phyloP scores from a whole-genome alignment of 2,797 vertebrate genomes.

The Muscicapa comitata region DNA sequence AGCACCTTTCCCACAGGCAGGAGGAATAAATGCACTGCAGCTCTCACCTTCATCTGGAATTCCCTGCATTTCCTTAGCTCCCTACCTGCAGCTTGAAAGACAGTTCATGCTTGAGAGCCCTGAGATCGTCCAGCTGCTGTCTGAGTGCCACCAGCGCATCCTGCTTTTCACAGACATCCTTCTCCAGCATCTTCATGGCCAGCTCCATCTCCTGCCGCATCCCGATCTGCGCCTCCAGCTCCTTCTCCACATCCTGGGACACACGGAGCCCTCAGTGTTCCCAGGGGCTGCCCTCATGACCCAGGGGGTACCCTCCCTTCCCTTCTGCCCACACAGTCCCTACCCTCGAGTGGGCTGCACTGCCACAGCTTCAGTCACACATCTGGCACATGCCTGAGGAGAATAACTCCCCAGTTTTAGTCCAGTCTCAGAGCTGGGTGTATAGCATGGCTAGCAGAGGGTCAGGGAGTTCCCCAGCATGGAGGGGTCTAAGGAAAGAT shows the following conservation, averaged over 20 bases:
- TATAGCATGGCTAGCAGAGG: background rate
- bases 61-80: background rate
- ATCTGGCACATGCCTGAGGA: too few relatives aligned
- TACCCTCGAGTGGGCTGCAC: rapidly evolving
- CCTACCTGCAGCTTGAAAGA: slow-evolving; percentile 92
- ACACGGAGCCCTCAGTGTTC: background rate
- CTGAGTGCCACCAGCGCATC: slow-evolving; percentile 92
- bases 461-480: background rate
- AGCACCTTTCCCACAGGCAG: background rate
- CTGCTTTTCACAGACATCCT: slow-evolving; percentile 97
- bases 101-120: slow-evolving; percentile 93
- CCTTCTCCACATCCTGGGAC: slow-evolving; percentile 92
- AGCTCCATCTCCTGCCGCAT: slow-evolving; percentile 99
- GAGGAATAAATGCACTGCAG: background rate
- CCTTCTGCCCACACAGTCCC: rapidly evolving
- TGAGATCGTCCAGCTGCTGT: slow-evolving; percentile 93
- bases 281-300: background rate
- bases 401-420: rapidly evolving
- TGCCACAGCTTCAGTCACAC: rapidly evolving
- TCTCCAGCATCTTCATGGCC: slow-evolving; percentile 99
- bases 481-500: background rate
- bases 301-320: rapidly evolving
- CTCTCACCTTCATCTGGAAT: background rate
- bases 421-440: rapidly evolving
- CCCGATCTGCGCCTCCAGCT: slow-evolving; percentile 95